Percentiles rank a stretch among this genome's conserved stretches.
Evolutionary conservation across 2,797 vertebrate species (phyloP).

Genomic region (Astyanax mexicanus): DNA sequence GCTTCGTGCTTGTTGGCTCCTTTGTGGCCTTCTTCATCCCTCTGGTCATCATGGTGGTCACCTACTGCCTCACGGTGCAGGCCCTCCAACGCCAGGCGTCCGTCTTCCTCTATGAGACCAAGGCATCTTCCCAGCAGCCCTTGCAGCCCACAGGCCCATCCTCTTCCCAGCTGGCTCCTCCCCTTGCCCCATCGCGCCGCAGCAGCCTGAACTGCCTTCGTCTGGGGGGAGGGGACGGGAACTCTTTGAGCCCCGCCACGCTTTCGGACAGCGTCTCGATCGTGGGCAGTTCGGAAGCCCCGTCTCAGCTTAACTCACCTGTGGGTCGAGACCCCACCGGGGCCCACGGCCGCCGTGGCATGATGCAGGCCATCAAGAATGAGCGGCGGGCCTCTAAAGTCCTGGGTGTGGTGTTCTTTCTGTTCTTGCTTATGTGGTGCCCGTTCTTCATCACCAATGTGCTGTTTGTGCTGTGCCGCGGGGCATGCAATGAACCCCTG

Average conservation of each 20-base stretch:
- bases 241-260: conserved; percentile 59
- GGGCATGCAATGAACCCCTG: conserved; percentile 86
- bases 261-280: conserved; percentile 83
- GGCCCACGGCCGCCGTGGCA: conserved; percentile 87
- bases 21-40: conserved; percentile 99
- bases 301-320: conserved; percentile 88
- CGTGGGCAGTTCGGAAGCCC: conserved; percentile 83
- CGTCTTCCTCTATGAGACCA: conserved; percentile 86
- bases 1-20: conserved; percentile 94
- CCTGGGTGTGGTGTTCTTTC: conserved; percentile 96
- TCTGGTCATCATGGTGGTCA: conserved; percentile 97
- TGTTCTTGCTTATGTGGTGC: conserved; percentile 99
- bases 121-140: conserved; percentile 77
- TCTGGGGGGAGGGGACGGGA: conserved; percentile 64
- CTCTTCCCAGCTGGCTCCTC: conserved; percentile 42
- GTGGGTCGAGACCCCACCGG: conserved; percentile 76
- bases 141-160: conserved; percentile 66
- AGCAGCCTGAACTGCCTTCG: conserved; percentile 86
- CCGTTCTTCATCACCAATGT: conserved; percentile 98
- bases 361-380: conserved; percentile 98
- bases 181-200: conserved; percentile 41
- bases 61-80: conserved; percentile 93
- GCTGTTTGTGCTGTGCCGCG: conserved; percentile 90
- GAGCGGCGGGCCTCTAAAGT: conserved; percentile 96
- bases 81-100: conserved; percentile 90